These are phyloP conservation scores for Pyralis farinalis DNA, from an alignment of 2,888 invertebrate genomes.

Conservation along the genomic window DNA sequence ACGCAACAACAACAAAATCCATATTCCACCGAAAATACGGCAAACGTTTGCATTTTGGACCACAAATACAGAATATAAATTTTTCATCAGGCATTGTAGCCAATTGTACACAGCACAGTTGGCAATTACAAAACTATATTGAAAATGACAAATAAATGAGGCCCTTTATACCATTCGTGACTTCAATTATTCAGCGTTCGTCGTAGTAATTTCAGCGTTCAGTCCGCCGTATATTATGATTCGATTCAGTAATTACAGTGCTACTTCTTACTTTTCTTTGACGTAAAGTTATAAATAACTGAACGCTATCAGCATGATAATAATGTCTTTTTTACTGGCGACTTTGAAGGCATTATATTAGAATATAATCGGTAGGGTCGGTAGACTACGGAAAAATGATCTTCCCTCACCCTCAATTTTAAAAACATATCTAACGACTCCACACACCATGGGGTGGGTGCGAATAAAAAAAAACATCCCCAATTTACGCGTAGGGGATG, in stretches of 20 bases:
- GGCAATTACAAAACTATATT: conserved; percentile 13
- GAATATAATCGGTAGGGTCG: no score
- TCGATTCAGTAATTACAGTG: not conserved
- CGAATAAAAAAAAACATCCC: no score
- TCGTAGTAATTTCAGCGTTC: conserved; percentile 10
- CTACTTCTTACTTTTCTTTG: not conserved
- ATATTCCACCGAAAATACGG: no score
- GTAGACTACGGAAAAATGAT: no score
- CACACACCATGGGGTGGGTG: no score
- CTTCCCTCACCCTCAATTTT: no score
- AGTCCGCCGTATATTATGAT: not conserved
- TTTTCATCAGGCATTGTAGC: not conserved
- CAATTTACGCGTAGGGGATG: no score
- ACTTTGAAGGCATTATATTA: no score
- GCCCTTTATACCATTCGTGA: conserved; percentile 5
- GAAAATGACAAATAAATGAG: conserved; percentile 9
- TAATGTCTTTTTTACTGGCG: no score
- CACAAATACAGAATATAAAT: not conserved
- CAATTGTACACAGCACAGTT: no score
- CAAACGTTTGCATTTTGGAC: not conserved
- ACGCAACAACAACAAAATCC: no score
- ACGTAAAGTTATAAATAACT: not conserved
- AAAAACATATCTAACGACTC: no score
- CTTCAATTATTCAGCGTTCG: conserved; percentile 14
- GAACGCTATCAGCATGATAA: not conserved